These are phyloP conservation scores for Lucinisca nassula DNA, from an alignment of 2,888 invertebrate genomes.

Conservation along the genomic window DNA sequence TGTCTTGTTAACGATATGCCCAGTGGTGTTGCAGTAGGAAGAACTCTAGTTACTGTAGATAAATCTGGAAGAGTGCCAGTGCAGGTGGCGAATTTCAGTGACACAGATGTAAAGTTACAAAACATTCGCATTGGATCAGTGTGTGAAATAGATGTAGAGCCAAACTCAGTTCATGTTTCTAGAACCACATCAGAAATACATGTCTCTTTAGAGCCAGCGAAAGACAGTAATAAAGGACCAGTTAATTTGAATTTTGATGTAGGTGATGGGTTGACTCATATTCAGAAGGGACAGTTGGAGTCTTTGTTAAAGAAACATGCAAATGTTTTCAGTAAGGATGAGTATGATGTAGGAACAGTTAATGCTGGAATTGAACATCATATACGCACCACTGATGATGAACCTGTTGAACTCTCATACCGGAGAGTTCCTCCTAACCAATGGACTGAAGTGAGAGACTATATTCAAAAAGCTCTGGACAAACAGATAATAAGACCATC, in stretches of 20 bases:
- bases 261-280: background rate
- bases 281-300: background rate
- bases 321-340: constrained; percentile 10
- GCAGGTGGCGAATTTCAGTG: constrained; percentile 8
- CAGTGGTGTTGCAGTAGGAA: background rate
- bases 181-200: background rate
- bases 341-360: constrained; percentile 17
- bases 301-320: constrained; percentile 1
- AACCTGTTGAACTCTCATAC: constrained; percentile 43
- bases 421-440: constrained; percentile 16
- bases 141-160: background rate
- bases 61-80: background rate
- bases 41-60: background rate
- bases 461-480: background rate
- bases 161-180: background rate
- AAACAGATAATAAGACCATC: background rate
- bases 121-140: background rate
- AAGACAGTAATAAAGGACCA: background rate
- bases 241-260: background rate
- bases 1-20: background rate
- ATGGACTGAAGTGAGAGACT: constrained; percentile 11
- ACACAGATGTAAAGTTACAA: background rate
- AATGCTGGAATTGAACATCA: constrained; percentile 3
- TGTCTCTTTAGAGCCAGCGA: background rate
- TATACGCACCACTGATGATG: constrained; percentile 27